A percentile compares a stretch with the other conserved stretches of the same genome.
Conservation (phyloP, 2,797 vertebrate species). For the Sylvilagus floridanus region DNA sequence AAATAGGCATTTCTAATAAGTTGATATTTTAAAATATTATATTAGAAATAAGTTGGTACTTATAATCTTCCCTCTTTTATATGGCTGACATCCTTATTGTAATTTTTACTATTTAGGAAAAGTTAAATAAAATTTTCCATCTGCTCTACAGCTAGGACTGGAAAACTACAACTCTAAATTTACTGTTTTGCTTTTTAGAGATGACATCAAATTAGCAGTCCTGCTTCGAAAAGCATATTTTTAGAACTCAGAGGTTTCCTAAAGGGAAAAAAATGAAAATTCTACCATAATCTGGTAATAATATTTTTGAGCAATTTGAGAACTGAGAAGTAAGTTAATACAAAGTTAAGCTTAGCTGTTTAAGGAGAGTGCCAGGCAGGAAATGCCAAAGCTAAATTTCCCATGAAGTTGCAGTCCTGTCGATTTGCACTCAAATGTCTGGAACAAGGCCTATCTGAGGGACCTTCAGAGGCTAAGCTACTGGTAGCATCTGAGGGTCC, state of each 20-base stretch:
- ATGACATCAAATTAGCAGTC: constrained; percentile 66
- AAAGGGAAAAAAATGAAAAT: constrained; percentile 56
- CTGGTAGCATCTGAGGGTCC: not conserved
- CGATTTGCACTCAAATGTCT: constrained; percentile 50
- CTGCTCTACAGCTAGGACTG: constrained; percentile 20
- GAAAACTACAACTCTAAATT: constrained; percentile 64
- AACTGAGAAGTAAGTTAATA: constrained; percentile 62
- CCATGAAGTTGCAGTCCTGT: constrained; percentile 38
- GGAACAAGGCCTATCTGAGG: constrained; percentile 37
- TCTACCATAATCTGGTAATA: constrained; percentile 44
- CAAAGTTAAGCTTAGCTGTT: constrained; percentile 60
- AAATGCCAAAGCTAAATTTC: constrained; percentile 73
- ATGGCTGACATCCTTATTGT: constrained; percentile 55
- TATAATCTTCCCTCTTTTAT: constrained; percentile 54
- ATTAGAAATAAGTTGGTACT: constrained; percentile 44
- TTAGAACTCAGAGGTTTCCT: constrained; percentile 68
- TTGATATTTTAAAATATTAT: constrained; percentile 57
- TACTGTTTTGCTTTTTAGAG: constrained; percentile 64
- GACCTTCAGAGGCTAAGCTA: constrained; percentile 4
- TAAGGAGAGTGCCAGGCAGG: constrained; percentile 56
- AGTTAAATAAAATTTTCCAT: constrained; percentile 48
- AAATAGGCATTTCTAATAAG: constrained; percentile 43
- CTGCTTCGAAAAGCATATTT: constrained; percentile 75
- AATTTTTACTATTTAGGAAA: constrained; percentile 49
- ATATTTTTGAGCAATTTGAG: constrained; percentile 59